A percentile compares a stretch with the other conserved stretches of the same genome.
phyloP scores from a whole-genome alignment of 2,888 invertebrate genomes.

The Gymnocheta viridis region DNA sequence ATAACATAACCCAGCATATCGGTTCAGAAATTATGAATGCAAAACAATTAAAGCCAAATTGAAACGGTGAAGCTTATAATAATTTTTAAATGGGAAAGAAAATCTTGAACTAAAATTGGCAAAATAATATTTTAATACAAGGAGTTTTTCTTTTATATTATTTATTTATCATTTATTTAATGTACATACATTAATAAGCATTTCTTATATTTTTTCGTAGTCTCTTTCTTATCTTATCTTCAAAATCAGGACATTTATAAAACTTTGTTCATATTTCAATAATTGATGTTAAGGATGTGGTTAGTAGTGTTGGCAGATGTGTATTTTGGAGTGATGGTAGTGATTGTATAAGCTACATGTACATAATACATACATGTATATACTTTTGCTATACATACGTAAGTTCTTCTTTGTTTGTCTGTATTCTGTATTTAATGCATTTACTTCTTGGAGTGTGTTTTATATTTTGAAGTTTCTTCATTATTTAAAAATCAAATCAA shows the following conservation, averaged over 20 bases:
- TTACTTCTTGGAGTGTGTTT: constrained; percentile 34
- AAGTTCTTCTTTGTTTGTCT: constrained; percentile 53
- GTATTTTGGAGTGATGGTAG: constrained; percentile 21
- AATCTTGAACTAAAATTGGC: constrained; percentile 7
- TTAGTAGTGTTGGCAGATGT: not conserved
- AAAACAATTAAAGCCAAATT: constrained; percentile 52
- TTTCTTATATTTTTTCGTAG: constrained; percentile 23
- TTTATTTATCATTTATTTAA: constrained; percentile 13
- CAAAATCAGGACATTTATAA: constrained; percentile 16
- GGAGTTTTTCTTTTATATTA: constrained; percentile 13
- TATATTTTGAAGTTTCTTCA: not conserved
- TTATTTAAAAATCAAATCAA: too few relatives aligned
- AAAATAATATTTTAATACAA: not conserved
- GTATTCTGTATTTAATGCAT: constrained; percentile 63
- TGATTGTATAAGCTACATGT: constrained; percentile 36
- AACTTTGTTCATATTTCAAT: constrained; percentile 22
- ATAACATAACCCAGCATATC: not conserved
- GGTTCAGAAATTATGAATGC: constrained; percentile 15
- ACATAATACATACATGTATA: constrained; percentile 27
- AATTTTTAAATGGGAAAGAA: not conserved
- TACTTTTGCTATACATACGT: constrained; percentile 31
- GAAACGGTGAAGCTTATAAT: constrained; percentile 15
- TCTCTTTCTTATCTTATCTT: constrained; percentile 9
- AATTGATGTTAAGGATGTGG: constrained; percentile 16
- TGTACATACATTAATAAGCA: constrained; percentile 49